Evolutionary conservation across 2,797 vertebrate genomes (phyloP), one percentile per base, ranked within the genome.

Genomic region (Epinephelus coioides): DNA sequence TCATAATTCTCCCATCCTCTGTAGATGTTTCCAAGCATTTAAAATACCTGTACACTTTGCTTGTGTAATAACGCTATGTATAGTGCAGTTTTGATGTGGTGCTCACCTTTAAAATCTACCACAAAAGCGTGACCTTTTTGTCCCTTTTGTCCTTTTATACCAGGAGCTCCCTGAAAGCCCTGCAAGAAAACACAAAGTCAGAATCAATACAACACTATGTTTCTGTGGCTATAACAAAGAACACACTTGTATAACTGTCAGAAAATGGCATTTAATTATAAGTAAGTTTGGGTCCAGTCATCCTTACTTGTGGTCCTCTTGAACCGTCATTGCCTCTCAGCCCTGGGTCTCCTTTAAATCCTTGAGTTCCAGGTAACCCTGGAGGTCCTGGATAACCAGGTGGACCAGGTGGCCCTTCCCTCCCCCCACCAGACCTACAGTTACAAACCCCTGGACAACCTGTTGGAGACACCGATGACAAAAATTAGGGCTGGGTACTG

Each of bases 71-170:
- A 56, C 13, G 25, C 9, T 43, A 47, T 44, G 21, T 30, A 40
- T 17, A 46, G 11, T 55, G 18, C 25, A 79, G 13, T 2, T 54
- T 69, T 6, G n/a, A 30, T 5, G 60, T 54, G 7, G 2, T 56
- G 7, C 85, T 90, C 30, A 94, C 92, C 92, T 85, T 88, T 79
- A 50, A 15, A 11, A 27, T 34, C 43, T 6, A 1, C 27, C 12
- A 25, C 11, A 78, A 65, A 79, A 19, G 69, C 30, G 25, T 89
- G 74, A 17, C 94, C 94, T 84, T 93, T 95, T 38, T 83, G 89
- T 60, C 93, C 94, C 73, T 94, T 95, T 2, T 8, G 30, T 64
- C 92, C 94, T 9, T 75, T 88, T 18, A 51, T n/a, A 75, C 94
- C 94, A 60, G 6, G 1, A 60, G 19, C 8, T 64, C 94, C 92